These are phyloP conservation scores for Melinaea menophilus DNA, from an alignment of 2,888 invertebrate genomes.

Conservation along the genomic window DNA sequence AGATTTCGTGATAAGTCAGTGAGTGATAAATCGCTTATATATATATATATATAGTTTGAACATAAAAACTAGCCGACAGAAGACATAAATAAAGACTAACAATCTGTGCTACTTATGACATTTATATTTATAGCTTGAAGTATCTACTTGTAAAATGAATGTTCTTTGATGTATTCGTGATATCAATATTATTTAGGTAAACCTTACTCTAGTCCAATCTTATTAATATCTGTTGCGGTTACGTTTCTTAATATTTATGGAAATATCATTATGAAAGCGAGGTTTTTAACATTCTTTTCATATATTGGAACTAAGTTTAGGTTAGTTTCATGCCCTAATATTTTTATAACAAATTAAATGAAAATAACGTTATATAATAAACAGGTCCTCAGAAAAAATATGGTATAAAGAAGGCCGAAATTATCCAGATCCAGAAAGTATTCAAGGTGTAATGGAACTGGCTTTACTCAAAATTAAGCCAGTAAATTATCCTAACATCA, in stretches of 20 bases:
- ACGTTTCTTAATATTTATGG: background rate
- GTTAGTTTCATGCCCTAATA: slow-evolving; percentile 56
- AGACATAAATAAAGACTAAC: too few species aligned
- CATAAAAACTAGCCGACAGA: too few species aligned
- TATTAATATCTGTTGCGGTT: too few species aligned
- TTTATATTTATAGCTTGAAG: too few species aligned
- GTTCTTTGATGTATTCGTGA: too few species aligned
- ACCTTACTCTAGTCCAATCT: too few species aligned
- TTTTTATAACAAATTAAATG: background rate
- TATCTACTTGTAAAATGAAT: too few species aligned
- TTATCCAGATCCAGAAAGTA: slow-evolving; percentile 78
- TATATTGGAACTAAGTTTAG: slow-evolving; percentile 88
- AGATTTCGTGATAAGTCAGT: too few species aligned
- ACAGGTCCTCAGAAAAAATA: slow-evolving; percentile 85
- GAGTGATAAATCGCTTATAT: too few species aligned
- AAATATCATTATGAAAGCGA: slow-evolving; percentile 73
- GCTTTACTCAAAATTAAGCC: slow-evolving; percentile 78
- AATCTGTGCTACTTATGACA: too few species aligned
- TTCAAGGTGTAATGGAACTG: slow-evolving; percentile 86
- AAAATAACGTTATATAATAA: background rate
- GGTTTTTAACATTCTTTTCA: slow-evolving; percentile 86
- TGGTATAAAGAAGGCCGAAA: slow-evolving; percentile 63
- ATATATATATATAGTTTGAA: too few species aligned
- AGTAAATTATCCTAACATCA: slow-evolving; percentile 74
- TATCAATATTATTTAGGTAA: too few species aligned